Evolutionary conservation across 2,113 vertebrate species (phyloP), one percentile per base, ranked within the genome.

Genomic region (Platysteira castanea): DNA sequence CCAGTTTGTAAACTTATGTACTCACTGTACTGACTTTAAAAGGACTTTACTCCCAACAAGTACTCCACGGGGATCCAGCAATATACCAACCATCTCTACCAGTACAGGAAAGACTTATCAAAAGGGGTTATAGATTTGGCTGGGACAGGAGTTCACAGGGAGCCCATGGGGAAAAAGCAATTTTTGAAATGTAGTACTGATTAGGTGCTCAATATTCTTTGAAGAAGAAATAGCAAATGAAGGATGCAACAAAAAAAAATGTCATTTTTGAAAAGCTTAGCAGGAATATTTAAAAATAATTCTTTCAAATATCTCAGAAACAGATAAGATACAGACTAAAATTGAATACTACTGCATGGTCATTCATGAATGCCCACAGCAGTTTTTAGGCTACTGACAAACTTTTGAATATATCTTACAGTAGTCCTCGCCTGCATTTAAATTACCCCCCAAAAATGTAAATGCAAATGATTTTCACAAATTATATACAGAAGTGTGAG

Each of bases 341-440:
- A 89, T 2, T 28, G 50, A 90, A 56, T 50, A 47, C 14, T 53
- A 35, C 53, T 74, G 59, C 54, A 65, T 13, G 19, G 64, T 50
- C 83, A 74, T 93, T 87, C 73, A 84, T 93, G 89, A 93, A n/a
- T 84, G 90, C 31, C 88, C 85, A 60, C 11, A 73, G n/a, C 39
- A 60, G 22, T 28, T 82, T 89, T 64, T 61, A 91, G 47, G 56
- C 74, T 82, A 35, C 39, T 47, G 52, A 67, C 39, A 91, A 83
- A 76, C 15, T 42, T 82, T 21, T 76, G 47, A 82, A 56, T 44
- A 15, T 35, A 60, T 64, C 56, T 82, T 53, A 33, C 19, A 71
- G 13, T 44, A 78, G 17, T 75, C 16, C 20, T 87, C 44, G 63
- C 54, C 89, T 10, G 0, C 63, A 68, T 33, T 30, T 70, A 82